Evolutionary conservation across 1,140 invertebrate genomes (phyloP), one percentile per base, ranked within the genome.

Genomic region (Drosophila lini): DNA sequence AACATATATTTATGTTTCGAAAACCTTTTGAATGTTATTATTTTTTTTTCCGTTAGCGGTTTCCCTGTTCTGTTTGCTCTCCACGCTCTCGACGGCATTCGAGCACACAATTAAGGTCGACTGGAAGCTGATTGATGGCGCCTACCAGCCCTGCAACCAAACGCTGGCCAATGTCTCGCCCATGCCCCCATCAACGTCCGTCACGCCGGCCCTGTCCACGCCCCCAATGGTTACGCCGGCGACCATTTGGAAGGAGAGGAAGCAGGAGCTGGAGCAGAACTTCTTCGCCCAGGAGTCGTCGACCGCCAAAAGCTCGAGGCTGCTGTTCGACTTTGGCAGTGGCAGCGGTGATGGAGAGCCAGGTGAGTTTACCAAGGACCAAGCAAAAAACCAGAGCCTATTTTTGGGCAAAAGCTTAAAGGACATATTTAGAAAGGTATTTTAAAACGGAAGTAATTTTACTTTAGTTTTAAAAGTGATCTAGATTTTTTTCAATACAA

Each of bases 61-160:
- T 8, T 94, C 94, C 70, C 58, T 95, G 7, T 93, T 96, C 48
- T 96, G 96, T 89, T 93, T 96, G 64, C 77, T 95, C 32, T 93
- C 94, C 60, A 96, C 94, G 42, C 83, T 94, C 47, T 93, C 94
- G 50, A 95, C 96, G 36, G 94, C 94, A 8, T 95, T 96, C 89
- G 95, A 96, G 90, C 95, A 93, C 77, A 91, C 93, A 80, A 83
- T 81, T 73, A 57, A 73, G 67, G 74, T 81, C 63, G 44, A 69
- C 52, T 77, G 60, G 64, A 78, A 67, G 63, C 75, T 84, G 75
- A 89, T 92, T 77, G 90, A 92, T 86, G 81, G 74, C 71, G 69
- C 68, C 58, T 88, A 91, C 57, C 65, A 74, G 71, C 83, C 83
- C 61, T 91, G 90, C 69, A 91, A 91, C 90, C 74, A 61, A 78